These are phyloP conservation scores for Lasaia peninsularis DNA, from an alignment of 1,140 invertebrate genomes.

Conservation along the genomic window DNA sequence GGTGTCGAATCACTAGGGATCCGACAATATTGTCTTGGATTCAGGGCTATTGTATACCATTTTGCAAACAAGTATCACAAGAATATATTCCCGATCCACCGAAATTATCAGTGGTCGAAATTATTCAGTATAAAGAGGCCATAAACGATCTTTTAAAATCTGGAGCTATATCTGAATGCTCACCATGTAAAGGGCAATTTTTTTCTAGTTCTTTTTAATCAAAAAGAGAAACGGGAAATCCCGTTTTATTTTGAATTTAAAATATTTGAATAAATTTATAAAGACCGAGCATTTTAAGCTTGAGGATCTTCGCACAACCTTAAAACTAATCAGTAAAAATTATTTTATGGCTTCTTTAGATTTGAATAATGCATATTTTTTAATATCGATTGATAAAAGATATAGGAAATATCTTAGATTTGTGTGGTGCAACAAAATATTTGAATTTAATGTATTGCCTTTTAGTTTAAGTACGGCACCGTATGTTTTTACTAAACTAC, in stretches of 20 bases:
- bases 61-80: too few relatives aligned
- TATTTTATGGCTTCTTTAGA: slow-evolving; percentile 6
- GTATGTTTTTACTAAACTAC: neutral
- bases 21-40: too few relatives aligned
- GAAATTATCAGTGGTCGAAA: too few relatives aligned
- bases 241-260: slow-evolving; percentile 16
- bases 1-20: too few relatives aligned
- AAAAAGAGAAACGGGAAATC: slow-evolving; percentile 22
- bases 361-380: slow-evolving; percentile 20
- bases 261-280: slow-evolving; percentile 24
- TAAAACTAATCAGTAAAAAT: slow-evolving; percentile 14
- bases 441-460: slow-evolving; percentile 2
- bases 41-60: too few relatives aligned
- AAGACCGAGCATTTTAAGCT: slow-evolving; percentile 25
- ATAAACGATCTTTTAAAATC: neutral
- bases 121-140: neutral
- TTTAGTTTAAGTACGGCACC: slow-evolving; percentile 5
- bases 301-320: slow-evolving; percentile 20
- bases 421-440: neutral
- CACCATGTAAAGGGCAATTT: slow-evolving; percentile 17
- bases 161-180: slow-evolving; percentile 24
- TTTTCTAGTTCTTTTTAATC: slow-evolving; percentile 26
- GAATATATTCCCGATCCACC: too few relatives aligned
- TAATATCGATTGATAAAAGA: slow-evolving; percentile 9
- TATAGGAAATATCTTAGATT: slow-evolving; percentile 2